Evolutionary conservation across 2,797 vertebrate species (phyloP).

Genomic region (Galago senegalensis): DNA sequence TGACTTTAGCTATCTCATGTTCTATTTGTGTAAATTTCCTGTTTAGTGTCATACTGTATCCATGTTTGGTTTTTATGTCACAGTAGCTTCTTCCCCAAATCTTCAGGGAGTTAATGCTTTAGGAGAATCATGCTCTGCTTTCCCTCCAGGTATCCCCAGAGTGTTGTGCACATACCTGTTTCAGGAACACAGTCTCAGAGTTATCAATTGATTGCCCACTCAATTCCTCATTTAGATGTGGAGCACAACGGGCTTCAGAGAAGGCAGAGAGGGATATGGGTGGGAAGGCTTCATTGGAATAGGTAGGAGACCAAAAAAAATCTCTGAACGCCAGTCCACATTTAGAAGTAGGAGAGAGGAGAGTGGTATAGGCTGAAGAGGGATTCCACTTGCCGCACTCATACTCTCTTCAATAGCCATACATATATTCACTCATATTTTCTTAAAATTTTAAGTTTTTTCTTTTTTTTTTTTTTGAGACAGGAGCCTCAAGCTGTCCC

Average conservation of each 20-base stretch:
- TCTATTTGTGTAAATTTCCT: slow-evolving; percentile 14
- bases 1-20: background rate
- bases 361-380: background rate
- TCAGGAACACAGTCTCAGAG: slow-evolving; percentile 21
- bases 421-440: background rate
- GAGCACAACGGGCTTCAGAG: background rate
- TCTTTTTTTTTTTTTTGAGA: too few species aligned
- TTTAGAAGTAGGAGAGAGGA: background rate
- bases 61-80: background rate
- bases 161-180: background rate
- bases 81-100: background rate
- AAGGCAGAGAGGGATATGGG: background rate
- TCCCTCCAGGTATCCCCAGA: background rate
- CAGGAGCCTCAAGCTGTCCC: too few species aligned
- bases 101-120: background rate
- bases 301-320: background rate
- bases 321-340: background rate
- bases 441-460: background rate
- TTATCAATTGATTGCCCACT: background rate
- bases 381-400: background rate
- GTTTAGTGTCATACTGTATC: background rate
- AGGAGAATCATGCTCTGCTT: background rate
- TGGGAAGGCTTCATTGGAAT: background rate
- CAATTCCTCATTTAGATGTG: background rate
- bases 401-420: background rate